Evolutionary conservation across 2,888 invertebrate genomes (phyloP), one percentile per base, ranked within the genome.

Genomic region (Eristalis pertinax): DNA sequence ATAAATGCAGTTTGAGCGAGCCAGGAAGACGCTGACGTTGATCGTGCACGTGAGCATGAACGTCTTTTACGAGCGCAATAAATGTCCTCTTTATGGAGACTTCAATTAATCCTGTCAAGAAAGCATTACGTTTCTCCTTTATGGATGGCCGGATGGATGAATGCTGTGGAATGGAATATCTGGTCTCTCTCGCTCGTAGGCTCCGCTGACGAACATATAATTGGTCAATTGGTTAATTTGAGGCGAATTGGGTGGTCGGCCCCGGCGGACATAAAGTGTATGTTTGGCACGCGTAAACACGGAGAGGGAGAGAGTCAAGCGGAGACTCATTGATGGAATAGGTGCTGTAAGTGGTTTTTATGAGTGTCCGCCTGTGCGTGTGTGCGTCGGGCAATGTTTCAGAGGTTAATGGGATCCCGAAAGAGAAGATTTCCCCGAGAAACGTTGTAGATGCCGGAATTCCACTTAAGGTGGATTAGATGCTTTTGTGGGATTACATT

Each of bases 191-290:
- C 26, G 64, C 19, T 63, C 15, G 19, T 69, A 32, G 32, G 10
- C 38, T 32, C 32, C 64, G 15, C 11, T 7, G 22, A 41, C 2
- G 35, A 60, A 10, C 63, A 73, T 76, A 84, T 87, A 87, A 87
- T 87, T 87, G 87, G 69, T 43, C 79, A 79, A 84, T 87, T 76
- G 76, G 84, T 76, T 87, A 69, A 87, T 87, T 84, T 80, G 67
- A 76, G 84, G 69, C 72, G 75, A 72, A 74, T 72, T 75, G 56
- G 50, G 65, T 70, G 69, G 62, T 50, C 67, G 7, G 38, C 58
- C 8, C 24, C 24, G 58, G 43, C 41, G 64, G 60, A 41, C 72
- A 67, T 35, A 35, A 35, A 35, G 35, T 11, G 35, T 11, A 13
- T 15, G 60, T 10, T 60, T 60, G 24, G 50, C 29, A 24, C 22